Conservation (phyloP, 2,797 vertebrate species). For the Apodemus agrarius region DNA sequence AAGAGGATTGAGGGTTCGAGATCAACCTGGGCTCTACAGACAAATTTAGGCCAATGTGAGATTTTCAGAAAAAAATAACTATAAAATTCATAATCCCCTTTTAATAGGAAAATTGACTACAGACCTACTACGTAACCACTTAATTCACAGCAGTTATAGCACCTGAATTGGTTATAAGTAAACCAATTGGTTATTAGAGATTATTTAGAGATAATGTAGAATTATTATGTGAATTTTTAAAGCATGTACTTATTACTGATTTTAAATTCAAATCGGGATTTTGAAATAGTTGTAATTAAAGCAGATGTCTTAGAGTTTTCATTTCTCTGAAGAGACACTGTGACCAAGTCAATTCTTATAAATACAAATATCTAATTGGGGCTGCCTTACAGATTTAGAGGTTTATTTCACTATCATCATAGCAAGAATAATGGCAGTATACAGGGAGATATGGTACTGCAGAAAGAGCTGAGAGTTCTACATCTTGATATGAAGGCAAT, state of each 20-base stretch:
- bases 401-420: no score
- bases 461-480: no score
- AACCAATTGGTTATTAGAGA: not conserved
- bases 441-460: no score
- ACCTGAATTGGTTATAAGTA: not conserved
- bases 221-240: not conserved
- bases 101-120: not conserved
- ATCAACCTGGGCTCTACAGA: rapidly evolving
- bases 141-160: not conserved
- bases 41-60: not conserved
- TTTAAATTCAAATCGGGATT: not conserved
- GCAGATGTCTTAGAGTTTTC: not conserved
- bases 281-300: not conserved
- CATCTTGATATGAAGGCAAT: no score
- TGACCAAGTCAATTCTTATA: no score
- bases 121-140: no score
- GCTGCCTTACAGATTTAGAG: no score
- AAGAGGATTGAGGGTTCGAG: not conserved
- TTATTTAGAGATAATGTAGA: not conserved
- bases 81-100: not conserved
- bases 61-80: not conserved
- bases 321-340: no score
- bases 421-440: no score
- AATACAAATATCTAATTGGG: no score
- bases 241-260: not conserved